Conservation (phyloP, 2,113 vertebrate species). For the Anas platyrhynchos region DNA sequence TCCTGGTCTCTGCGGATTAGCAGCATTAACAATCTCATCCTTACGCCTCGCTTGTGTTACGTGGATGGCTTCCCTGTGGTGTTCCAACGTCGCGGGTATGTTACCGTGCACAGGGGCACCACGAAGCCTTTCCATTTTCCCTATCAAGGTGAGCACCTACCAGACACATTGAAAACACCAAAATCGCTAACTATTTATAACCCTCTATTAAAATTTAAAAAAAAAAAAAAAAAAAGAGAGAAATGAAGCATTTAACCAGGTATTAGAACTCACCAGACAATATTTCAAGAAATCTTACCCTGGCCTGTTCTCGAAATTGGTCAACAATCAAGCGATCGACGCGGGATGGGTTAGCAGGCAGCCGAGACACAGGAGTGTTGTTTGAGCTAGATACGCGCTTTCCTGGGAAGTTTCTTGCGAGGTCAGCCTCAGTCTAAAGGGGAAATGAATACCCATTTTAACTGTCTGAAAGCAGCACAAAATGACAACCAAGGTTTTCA, state of each 20-base stretch:
- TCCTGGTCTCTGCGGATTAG: constrained; percentile 30
- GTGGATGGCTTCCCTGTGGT: constrained; percentile 56
- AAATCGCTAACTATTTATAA: accelerated
- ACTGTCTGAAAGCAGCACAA: accelerated
- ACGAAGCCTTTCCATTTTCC: constrained; percentile 64
- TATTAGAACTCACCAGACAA: not conserved
- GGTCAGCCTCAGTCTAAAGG: constrained; percentile 72
- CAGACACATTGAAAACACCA: not conserved
- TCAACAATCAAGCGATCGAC: constrained; percentile 73
- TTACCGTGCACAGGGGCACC: constrained; percentile 52
- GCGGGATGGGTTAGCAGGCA: constrained; percentile 51
- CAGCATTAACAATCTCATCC: constrained; percentile 65
- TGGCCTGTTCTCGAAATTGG: constrained; percentile 59
- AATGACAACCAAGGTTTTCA: accelerated
- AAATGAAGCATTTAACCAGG: accelerated
- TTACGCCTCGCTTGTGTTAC: constrained; percentile 52
- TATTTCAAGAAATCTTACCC: not conserved
- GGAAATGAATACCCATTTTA: accelerated
- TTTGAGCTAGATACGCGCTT: constrained; percentile 5
- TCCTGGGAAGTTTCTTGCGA: constrained; percentile 70
- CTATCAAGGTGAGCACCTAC: constrained; percentile 62
- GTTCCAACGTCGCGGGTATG: constrained; percentile 25
- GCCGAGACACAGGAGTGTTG: not conserved
- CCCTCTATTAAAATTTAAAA: not conserved
- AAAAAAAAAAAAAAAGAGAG: accelerated